Base-by-base conservation (phyloP, 1,140 invertebrate genomes). In the Drosophila novamexicana region DNA sequence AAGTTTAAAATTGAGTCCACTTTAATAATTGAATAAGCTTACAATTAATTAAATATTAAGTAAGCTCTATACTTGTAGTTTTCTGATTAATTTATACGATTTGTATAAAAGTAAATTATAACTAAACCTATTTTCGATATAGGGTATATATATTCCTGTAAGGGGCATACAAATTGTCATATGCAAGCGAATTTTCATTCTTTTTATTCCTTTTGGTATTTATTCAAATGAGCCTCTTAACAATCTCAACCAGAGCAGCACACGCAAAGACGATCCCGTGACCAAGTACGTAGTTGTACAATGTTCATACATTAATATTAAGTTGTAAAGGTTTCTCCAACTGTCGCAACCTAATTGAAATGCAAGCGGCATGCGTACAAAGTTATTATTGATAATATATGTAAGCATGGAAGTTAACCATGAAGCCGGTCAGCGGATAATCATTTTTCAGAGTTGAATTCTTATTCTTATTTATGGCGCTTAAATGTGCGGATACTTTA, bases 301-400 rank as follows among this genome's bases (percentile, higher is more conserved):
- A 66, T 66, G 52, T 32, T 37, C 39, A 56, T 59, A 14, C 66
- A 68, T 71, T 76, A 70, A 74, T 59, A 75, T 86, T 67, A 69
- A 76, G 54, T 71, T 82, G 67, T 61, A 69, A 67, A 76, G 62
- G 71, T 86, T 78, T 81, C 82, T 44, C 63, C 63, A 50, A 29
- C 37, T 29, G 42, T 18, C 22, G 80, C 67, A 37, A 42, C 50
- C 63, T 56, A 70, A 79, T 88, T 86, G 68, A 82, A 79, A 86
- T 86, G 79, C 82, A 88, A 47, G 7, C 45, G 34, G 54, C 62
- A 54, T 61, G 54, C 34, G 22, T 18, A 18, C 65, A 44, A 79
- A 79, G 68, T 82, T 86, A 88, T 86, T 88, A 86, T 88, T 82
- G 71, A 78, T 67, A 73, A 47, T 54, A 39, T 49, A n/a, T 44